Conservation (phyloP, 2,797 vertebrate species). For the Alosa sapidissima region DNA sequence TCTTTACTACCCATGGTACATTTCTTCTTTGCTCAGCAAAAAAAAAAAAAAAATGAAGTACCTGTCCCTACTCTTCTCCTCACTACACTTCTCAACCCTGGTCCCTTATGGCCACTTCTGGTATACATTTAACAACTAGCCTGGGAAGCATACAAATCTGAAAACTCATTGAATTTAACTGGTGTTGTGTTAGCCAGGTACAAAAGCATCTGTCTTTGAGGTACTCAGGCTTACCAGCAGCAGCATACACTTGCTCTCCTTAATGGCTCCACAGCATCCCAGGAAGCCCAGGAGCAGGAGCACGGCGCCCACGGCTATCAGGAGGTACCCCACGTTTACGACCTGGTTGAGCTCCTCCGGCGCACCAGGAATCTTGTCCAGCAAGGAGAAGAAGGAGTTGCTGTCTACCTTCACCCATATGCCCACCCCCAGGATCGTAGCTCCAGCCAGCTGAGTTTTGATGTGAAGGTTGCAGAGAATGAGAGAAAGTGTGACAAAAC, state of each 20-base stretch:
- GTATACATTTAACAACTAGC: background rate
- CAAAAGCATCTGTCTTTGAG: background rate
- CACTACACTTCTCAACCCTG: too few relatives aligned
- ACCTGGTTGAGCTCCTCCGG: constrained; percentile 67
- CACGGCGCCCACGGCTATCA: constrained; percentile 73
- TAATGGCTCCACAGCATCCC: constrained; percentile 78
- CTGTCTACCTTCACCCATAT: constrained; percentile 84
- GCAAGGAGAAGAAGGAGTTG: constrained; percentile 67
- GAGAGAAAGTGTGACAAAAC: background rate
- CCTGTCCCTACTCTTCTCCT: too few relatives aligned
- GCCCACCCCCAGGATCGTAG: constrained; percentile 74
- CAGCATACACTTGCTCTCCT: constrained; percentile 77
- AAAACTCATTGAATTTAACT: too few relatives aligned
- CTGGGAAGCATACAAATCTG: too few relatives aligned
- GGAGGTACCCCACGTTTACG: constrained; percentile 78
- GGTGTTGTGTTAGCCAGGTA: too few relatives aligned
- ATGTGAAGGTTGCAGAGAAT: constrained; percentile 1
- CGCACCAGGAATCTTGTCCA: constrained; percentile 56
- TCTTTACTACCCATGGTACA: background rate
- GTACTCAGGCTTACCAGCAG: constrained; percentile 68
- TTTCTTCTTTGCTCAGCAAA: too few relatives aligned
- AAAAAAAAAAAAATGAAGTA: too few relatives aligned
- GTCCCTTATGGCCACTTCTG: background rate
- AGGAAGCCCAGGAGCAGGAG: constrained; percentile 79
- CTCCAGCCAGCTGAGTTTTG: constrained; percentile 71